Evolutionary conservation across 2,888 invertebrate genomes (phyloP).

Genomic region (Drosophila flavopinicola): DNA sequence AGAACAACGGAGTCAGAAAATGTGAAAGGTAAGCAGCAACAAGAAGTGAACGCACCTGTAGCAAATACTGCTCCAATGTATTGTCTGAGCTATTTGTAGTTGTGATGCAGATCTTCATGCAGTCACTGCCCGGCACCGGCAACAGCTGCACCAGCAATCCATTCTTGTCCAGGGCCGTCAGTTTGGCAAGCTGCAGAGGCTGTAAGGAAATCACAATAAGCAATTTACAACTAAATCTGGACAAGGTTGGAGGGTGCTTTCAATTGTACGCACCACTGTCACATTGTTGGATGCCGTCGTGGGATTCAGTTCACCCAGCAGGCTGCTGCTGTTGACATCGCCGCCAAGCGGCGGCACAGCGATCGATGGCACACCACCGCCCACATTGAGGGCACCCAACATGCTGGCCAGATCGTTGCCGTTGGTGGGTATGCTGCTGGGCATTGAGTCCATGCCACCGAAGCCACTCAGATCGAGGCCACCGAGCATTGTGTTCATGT

Average conservation of each 20-base stretch:
- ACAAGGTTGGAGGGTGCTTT: too few species aligned
- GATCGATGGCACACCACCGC: slow-evolving; percentile 6
- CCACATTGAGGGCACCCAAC: slow-evolving; percentile 52
- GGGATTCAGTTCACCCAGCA: slow-evolving; percentile 79
- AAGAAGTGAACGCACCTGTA: slow-evolving; percentile 85
- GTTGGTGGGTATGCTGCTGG: slow-evolving; percentile 75
- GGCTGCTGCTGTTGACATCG: slow-evolving; percentile 51
- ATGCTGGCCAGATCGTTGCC: slow-evolving; percentile 82
- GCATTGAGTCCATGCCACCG: slow-evolving; percentile 55
- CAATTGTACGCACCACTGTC: slow-evolving; percentile 65
- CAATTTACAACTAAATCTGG: background rate
- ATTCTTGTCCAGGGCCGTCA: slow-evolving; percentile 93
- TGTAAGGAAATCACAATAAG: slow-evolving; percentile 28
- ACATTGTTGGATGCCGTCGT: slow-evolving; percentile 74
- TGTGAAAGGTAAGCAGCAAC: background rate
- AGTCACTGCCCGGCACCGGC: slow-evolving; percentile 88
- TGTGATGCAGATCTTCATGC: slow-evolving; percentile 90
- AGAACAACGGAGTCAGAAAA: background rate
- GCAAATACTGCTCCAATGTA: slow-evolving; percentile 95
- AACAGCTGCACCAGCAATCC: slow-evolving; percentile 92
- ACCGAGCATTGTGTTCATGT: slow-evolving; percentile 79
- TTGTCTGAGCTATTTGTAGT: slow-evolving; percentile 90
- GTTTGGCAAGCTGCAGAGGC: slow-evolving; percentile 76
- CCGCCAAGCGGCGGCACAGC: slow-evolving; percentile 27
- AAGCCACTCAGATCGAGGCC: slow-evolving; percentile 68